These are phyloP conservation scores for Trachythela sp. DNA, from an alignment of 64 coral and sea anemone species.

Conservation along the genomic window DNA sequence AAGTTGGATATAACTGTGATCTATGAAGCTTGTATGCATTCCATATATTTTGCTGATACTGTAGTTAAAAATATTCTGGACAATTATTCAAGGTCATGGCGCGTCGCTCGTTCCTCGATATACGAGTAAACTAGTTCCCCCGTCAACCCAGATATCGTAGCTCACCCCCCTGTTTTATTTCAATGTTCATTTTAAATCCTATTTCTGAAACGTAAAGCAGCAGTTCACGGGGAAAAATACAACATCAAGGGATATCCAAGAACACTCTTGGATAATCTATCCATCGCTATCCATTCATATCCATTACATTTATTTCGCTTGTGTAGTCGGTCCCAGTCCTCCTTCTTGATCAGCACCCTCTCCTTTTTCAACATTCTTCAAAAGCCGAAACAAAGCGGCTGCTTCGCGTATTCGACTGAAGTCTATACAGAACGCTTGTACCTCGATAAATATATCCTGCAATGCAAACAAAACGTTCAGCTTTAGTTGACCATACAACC, in stretches of 20 bases:
- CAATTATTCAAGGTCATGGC: too few relatives aligned
- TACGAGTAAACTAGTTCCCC: too few relatives aligned
- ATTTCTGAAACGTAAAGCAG: too few relatives aligned
- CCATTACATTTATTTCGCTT: slow-evolving; percentile 59
- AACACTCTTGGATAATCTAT: not conserved
- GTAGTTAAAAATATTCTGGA: too few relatives aligned
- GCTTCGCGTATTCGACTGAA: slow-evolving; percentile 95
- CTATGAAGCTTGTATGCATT: too few relatives aligned
- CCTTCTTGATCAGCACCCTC: slow-evolving; percentile 33
- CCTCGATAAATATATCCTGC: slow-evolving; percentile 96
- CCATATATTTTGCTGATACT: too few relatives aligned
- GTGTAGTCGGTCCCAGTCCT: not conserved
- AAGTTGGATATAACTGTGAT: too few relatives aligned
- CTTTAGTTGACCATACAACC: too few relatives aligned
- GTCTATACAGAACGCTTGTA: slow-evolving; percentile 97
- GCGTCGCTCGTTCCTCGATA: too few relatives aligned
- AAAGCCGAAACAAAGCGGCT: slow-evolving; percentile 77
- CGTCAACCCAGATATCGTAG: too few relatives aligned
- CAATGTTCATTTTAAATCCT: too few relatives aligned
- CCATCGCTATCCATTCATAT: not conserved
- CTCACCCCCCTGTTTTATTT: too few relatives aligned
- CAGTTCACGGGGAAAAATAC: not conserved
- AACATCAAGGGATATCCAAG: not conserved
- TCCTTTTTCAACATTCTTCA: slow-evolving; percentile 83
- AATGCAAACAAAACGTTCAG: not conserved